phyloP scores from a whole-genome alignment of 2,888 invertebrate species.

The Leucophenga maculata region DNA sequence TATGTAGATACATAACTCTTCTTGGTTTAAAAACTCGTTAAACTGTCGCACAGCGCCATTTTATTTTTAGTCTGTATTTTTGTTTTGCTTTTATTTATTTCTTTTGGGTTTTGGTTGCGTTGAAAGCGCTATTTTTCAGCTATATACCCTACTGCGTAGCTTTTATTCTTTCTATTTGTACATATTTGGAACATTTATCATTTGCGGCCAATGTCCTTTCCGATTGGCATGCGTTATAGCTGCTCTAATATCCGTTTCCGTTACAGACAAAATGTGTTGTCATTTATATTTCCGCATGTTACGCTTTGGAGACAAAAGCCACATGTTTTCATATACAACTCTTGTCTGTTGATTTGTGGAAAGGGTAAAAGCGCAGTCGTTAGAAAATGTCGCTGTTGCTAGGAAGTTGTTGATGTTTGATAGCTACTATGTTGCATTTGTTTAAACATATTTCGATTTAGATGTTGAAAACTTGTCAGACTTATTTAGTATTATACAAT shows the following conservation, averaged over 20 bases:
- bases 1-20: no score
- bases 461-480: neutral
- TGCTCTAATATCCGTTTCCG: constrained; percentile 69
- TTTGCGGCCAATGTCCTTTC: constrained; percentile 47
- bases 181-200: neutral
- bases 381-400: no score
- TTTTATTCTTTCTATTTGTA: neutral
- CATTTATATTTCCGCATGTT: constrained; percentile 61
- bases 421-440: neutral
- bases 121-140: no score
- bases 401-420: no score
- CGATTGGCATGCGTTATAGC: constrained; percentile 59
- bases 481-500: no score
- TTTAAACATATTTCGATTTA: no score
- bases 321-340: neutral
- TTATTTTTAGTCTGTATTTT: no score
- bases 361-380: neutral
- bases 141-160: no score
- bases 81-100: no score
- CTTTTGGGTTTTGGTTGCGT: no score
- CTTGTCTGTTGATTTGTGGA: constrained; percentile 20
- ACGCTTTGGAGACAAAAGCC: neutral
- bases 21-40: no score
- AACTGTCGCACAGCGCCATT: no score
- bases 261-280: constrained; percentile 68